Evolutionary conservation across 2,888 invertebrate species (phyloP), one percentile per base, ranked within the genome.

Genomic region (Glaucopsyche alexis): DNA sequence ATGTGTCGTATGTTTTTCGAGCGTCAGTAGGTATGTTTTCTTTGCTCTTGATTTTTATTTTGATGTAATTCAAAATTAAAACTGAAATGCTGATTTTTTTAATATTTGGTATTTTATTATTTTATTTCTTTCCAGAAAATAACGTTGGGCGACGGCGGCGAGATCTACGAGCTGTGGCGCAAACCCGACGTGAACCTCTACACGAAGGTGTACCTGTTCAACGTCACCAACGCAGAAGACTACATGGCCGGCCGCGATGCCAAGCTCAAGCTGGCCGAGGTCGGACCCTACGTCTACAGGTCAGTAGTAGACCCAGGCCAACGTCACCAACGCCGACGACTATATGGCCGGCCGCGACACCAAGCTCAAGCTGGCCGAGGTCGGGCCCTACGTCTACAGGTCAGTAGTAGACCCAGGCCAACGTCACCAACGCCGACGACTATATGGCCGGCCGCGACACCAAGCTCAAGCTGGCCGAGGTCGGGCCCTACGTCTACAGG

Each of bases 271-370:
- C 93, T 98, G 2, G 89, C 96, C 78, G 95, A 98, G 91, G 94
- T 97, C 11, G 98, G 98, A 0, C 98, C 98, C 0, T 98, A 97
- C 84, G 96, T 97, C 0, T 98, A 98, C 89, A 96, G 95, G 98
- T 98, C 89, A 94, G 94, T 29, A 7, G 8, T 52, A 29, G 29
- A 29, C 29, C 1, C 29, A 29, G 29, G 29, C 29, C 89, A 98
- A 98, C 82, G 93, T 97, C 3, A 98, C 98, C 9, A 98, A 98
- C 81, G 94, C 94, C 14, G 96, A 96, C 7, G 96, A 95, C 6
- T 97, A 95, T 85, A 89, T 97, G 84, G 92, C 94, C 0, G 97
- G 97, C 0, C 86, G 84, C 4, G 95, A 94, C 6, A 94, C 94
- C 52, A 96, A 96, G 81, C 85, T 98, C 38, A 94, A 93, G 72